Percentiles rank a stretch among this genome's conserved stretches.
Evolutionary conservation across 2,797 vertebrate genomes (phyloP).

Genomic region (Xenops minutus): DNA sequence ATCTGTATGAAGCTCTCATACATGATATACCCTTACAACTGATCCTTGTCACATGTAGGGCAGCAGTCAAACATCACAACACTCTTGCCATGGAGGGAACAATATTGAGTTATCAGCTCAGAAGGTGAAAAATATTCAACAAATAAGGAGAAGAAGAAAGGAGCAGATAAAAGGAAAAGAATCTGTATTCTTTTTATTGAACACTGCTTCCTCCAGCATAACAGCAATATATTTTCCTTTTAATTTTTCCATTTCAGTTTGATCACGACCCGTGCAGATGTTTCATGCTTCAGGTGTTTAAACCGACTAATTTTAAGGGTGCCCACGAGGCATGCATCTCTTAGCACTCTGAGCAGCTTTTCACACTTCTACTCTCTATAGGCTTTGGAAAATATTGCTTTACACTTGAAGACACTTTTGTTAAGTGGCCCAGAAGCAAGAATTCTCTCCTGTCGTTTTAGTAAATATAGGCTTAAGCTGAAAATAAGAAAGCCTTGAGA

Average conservation of each 20-base stretch:
- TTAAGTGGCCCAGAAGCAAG: slow-evolving; percentile 67
- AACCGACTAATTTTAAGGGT: slow-evolving; percentile 38
- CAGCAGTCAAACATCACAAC: not conserved
- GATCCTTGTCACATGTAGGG: not conserved
- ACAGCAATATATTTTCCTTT: not conserved
- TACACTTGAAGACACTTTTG: slow-evolving; percentile 55
- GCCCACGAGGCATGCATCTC: slow-evolving; percentile 37
- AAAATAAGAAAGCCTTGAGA: not conserved
- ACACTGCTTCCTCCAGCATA: not conserved
- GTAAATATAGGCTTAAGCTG: slow-evolving; percentile 12
- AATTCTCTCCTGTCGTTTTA: not conserved
- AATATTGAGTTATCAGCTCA: not conserved
- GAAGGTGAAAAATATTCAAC: not conserved
- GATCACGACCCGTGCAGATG: not conserved
- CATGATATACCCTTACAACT: not conserved
- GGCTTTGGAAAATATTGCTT: slow-evolving; percentile 46
- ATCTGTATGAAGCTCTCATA: not conserved
- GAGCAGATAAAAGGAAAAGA: not conserved
- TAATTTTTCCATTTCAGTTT: slow-evolving; percentile 33
- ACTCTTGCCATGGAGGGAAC: not conserved
- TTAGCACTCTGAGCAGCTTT: slow-evolving; percentile 56
- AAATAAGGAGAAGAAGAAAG: not conserved
- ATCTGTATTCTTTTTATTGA: not conserved
- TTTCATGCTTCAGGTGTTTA: slow-evolving; percentile 55
- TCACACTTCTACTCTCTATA: slow-evolving; percentile 31